Percentiles rank a stretch among this genome's conserved stretches.
Evolutionary conservation across 2,113 vertebrate species (phyloP).

Genomic region (Sterrhoptilus dennistouni): DNA sequence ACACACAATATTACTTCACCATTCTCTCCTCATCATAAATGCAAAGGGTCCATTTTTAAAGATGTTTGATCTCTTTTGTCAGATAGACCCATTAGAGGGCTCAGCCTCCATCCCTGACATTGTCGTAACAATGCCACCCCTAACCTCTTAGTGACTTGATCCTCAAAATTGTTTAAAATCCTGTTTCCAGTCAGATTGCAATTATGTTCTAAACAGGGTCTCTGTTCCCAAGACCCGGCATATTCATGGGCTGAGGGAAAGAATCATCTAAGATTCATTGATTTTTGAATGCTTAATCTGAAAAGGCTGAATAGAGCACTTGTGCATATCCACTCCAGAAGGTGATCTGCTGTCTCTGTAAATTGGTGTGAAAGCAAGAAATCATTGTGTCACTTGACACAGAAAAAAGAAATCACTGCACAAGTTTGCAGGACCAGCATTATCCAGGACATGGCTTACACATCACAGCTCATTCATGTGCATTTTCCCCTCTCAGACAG

Average conservation of each 20-base stretch:
- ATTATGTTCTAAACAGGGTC: not conserved
- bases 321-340: not conserved
- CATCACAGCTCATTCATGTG: rapidly evolving
- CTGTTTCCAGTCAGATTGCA: not conserved
- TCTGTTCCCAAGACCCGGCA: not conserved
- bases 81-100: not conserved
- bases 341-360: not conserved
- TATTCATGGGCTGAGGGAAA: not conserved
- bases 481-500: not conserved
- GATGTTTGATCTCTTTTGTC: not conserved
- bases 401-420: not conserved
- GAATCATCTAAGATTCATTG: not conserved
- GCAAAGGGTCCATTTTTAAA: not conserved
- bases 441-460: not conserved
- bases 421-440: not conserved
- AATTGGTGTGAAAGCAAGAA: not conserved
- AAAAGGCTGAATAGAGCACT: not conserved
- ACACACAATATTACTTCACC: not conserved
- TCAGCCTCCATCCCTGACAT: not conserved
- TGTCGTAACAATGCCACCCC: not conserved
- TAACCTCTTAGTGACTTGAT: not conserved
- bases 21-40: not conserved
- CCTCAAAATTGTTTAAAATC: not conserved
- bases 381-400: not conserved
- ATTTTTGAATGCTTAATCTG: not conserved